These are phyloP conservation scores for Heliconius congener DNA, from an alignment of 1,140 invertebrate species.

Conservation along the genomic window DNA sequence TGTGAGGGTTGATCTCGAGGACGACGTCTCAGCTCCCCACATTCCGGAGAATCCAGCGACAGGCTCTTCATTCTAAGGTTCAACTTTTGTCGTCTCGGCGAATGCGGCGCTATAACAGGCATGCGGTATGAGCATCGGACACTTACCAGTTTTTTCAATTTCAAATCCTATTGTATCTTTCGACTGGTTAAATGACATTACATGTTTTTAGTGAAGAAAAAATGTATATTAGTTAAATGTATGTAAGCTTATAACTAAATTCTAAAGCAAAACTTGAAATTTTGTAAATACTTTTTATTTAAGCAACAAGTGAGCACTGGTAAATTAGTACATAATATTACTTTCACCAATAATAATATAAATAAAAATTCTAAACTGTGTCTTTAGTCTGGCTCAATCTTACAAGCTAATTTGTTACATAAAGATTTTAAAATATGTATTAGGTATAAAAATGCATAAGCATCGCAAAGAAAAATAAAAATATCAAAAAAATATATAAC, in stretches of 20 bases:
- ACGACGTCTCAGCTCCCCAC: conserved; percentile 91
- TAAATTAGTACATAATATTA: conserved; percentile 1
- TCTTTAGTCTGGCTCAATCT: conserved; percentile 24
- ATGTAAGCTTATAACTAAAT: conserved; percentile 25
- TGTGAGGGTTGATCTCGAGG: conserved; percentile 76
- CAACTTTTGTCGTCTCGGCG: conserved; percentile 96
- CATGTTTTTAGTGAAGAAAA: background rate
- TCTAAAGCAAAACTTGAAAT: conserved; percentile 14
- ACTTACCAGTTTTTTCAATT: conserved; percentile 43
- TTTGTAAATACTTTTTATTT: background rate
- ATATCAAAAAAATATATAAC: conserved; percentile 29
- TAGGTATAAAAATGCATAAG: conserved; percentile 57
- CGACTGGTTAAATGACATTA: background rate
- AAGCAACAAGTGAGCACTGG: background rate
- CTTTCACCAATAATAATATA: background rate
- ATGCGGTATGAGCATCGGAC: conserved; percentile 59
- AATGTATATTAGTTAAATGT: conserved; percentile 2
- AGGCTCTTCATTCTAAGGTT: conserved; percentile 98
- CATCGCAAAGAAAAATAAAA: conserved; percentile 55
- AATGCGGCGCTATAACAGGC: conserved; percentile 92
- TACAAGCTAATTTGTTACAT: conserved; percentile 30
- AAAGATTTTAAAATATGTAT: conserved; percentile 29
- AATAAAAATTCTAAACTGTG: background rate
- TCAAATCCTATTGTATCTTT: background rate
- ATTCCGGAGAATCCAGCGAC: conserved; percentile 97